These are phyloP conservation scores for Antedon mediterranea DNA, from an alignment of 53 echinoderm and acorn worm genomes.

Conservation along the genomic window DNA sequence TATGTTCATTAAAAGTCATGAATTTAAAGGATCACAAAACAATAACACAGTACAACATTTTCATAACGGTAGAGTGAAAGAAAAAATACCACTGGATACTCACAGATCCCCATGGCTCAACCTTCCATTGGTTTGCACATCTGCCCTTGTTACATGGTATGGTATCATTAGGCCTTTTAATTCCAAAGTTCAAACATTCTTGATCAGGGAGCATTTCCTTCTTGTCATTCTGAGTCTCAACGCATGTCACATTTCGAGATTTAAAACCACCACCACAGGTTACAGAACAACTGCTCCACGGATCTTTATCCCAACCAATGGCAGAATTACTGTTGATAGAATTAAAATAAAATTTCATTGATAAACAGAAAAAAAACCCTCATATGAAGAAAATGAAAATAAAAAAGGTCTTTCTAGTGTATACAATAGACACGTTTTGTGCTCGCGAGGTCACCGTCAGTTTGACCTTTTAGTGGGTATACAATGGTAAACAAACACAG, in stretches of 20 bases:
- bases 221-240: neutral
- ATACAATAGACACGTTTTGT: too few relatives aligned
- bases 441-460: too few relatives aligned
- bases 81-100: too few relatives aligned
- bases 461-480: too few relatives aligned
- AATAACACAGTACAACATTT: too few relatives aligned
- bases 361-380: too few relatives aligned
- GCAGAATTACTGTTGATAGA: neutral
- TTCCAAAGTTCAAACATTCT: neutral
- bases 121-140: neutral
- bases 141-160: neutral
- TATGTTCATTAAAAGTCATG: too few relatives aligned
- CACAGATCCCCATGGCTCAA: neutral
- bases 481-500: too few relatives aligned
- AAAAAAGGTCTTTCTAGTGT: too few relatives aligned
- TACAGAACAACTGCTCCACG: neutral
- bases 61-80: too few relatives aligned
- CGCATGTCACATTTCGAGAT: neutral
- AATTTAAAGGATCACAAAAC: too few relatives aligned
- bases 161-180: neutral
- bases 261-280: neutral
- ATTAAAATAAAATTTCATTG: neutral
- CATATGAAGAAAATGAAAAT: too few relatives aligned
- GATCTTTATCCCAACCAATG: neutral
- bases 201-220: neutral